phyloP scores from a whole-genome alignment of 1,140 invertebrate genomes.

The Aphis gossypii region DNA sequence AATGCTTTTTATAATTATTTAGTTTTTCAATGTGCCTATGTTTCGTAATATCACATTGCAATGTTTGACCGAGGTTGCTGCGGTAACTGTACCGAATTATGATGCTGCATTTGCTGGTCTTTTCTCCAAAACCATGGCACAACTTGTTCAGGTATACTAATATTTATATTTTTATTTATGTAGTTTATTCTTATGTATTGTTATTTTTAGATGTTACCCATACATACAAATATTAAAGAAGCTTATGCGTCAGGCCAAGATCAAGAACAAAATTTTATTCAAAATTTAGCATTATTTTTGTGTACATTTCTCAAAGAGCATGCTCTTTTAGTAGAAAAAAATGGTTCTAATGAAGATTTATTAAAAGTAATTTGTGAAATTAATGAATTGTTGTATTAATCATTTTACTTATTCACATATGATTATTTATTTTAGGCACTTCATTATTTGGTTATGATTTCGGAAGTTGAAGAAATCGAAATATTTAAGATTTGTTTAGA shows the following conservation, averaged over 20 bases:
- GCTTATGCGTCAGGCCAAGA: conserved; percentile 92
- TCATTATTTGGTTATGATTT: conserved; percentile 94
- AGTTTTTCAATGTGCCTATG: conserved; percentile 96
- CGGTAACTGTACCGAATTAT: conserved; percentile 85
- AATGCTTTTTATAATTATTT: conserved; percentile 76
- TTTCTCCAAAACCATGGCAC: conserved; percentile 89
- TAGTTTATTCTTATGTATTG: background rate
- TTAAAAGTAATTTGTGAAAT: conserved; percentile 67
- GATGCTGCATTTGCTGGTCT: conserved; percentile 90
- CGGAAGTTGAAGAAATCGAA: conserved; percentile 98
- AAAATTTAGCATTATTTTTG: conserved; percentile 96
- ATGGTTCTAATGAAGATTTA: conserved; percentile 74
- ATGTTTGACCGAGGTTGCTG: conserved; percentile 97
- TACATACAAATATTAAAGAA: conserved; percentile 89
- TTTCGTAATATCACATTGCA: conserved; percentile 98
- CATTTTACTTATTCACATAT: background rate
- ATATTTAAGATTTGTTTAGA: conserved; percentile 99
- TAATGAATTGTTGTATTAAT: background rate
- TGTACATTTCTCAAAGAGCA: conserved; percentile 98
- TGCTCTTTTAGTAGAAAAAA: conserved; percentile 84
- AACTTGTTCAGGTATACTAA: conserved; percentile 74
- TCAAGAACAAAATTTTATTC: conserved; percentile 98
- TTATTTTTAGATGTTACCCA: conserved; percentile 79
- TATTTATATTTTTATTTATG: conserved; percentile 14
- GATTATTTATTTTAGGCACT: conserved; percentile 71